A percentile compares a stretch with the other conserved stretches of the same genome.
These are phyloP conservation scores for Phymanthus crucifer DNA, from an alignment of 92 coral and sea anemone species.

Conservation along the genomic window DNA sequence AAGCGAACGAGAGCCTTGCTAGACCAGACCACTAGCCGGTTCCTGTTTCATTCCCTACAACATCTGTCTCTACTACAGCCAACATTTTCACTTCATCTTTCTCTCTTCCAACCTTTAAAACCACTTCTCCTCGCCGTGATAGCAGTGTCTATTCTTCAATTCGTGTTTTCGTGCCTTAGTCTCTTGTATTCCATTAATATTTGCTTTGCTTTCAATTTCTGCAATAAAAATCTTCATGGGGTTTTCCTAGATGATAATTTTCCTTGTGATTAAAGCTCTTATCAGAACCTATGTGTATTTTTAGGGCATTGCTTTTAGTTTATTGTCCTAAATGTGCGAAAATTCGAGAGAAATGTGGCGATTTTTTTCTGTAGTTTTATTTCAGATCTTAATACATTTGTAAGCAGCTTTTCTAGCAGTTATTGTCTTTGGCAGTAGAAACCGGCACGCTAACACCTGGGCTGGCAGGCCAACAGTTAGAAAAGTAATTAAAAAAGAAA, in stretches of 20 bases:
- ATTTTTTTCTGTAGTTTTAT: background rate
- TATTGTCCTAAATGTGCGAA: background rate
- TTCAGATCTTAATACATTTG: background rate
- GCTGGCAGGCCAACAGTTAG: constrained; percentile 19
- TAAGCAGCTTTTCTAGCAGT: background rate
- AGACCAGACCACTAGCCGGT: background rate
- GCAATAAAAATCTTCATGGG: background rate
- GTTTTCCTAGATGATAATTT: background rate
- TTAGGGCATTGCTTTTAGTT: background rate
- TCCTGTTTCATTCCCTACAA: too few relatives aligned
- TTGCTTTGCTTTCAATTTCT: background rate
- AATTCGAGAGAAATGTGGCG: background rate
- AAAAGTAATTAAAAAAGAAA: constrained; percentile 22
- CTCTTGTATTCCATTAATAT: background rate
- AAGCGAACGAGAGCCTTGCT: background rate
- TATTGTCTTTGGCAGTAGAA: background rate
- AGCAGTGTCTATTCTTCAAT: too few relatives aligned
- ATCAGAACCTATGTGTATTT: background rate
- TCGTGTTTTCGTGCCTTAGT: background rate
- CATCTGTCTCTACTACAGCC: too few relatives aligned
- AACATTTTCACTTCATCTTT: too few relatives aligned
- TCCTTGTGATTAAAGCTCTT: background rate
- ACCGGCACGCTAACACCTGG: constrained; percentile 18
- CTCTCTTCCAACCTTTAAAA: too few relatives aligned
- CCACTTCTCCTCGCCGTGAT: too few relatives aligned